Evolutionary conservation across 2,888 invertebrate genomes (phyloP).

Genomic region (Hipparchia semele): DNA sequence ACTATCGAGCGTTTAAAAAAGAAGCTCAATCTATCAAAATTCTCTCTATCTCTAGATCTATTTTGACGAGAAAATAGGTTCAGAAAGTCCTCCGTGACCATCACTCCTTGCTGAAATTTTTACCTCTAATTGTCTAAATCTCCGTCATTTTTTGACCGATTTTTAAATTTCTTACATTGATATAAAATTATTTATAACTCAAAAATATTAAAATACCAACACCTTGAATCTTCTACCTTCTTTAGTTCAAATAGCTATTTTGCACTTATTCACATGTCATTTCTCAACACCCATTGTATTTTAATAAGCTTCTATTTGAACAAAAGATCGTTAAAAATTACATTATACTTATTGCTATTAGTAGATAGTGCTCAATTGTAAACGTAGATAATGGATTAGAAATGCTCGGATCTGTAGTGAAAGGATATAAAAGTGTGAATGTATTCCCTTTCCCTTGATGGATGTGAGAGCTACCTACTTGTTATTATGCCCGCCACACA

Average conservation of each 20-base stretch:
- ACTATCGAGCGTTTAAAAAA: too few species aligned
- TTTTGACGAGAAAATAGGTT: too few species aligned
- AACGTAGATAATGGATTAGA: conserved; percentile 6
- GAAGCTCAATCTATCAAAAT: too few species aligned
- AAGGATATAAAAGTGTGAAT: conserved; percentile 12
- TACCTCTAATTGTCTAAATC: neutral
- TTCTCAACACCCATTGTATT: conserved; percentile 16
- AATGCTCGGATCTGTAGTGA: conserved; percentile 8
- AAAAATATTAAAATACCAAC: too few species aligned
- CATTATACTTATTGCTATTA: neutral
- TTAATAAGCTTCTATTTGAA: conserved; percentile 2
- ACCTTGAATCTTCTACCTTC: too few species aligned
- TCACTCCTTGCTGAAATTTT: too few species aligned
- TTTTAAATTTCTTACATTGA: neutral
- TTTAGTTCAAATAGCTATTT: neutral
- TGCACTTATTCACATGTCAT: conserved; percentile 6
- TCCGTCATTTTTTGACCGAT: neutral
- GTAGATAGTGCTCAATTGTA: neutral
- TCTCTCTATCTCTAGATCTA: too few species aligned
- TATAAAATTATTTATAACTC: too few species aligned
- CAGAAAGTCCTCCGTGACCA: too few species aligned
- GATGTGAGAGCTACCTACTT: conserved; percentile 1
- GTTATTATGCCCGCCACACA: neutral
- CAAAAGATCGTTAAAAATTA: conserved; percentile 13
- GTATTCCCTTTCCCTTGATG: conserved; percentile 14